Percentiles rank a stretch among this genome's conserved stretches.
phyloP scores from a whole-genome alignment of 2,888 invertebrate species.

The Lucinisca nassula region DNA sequence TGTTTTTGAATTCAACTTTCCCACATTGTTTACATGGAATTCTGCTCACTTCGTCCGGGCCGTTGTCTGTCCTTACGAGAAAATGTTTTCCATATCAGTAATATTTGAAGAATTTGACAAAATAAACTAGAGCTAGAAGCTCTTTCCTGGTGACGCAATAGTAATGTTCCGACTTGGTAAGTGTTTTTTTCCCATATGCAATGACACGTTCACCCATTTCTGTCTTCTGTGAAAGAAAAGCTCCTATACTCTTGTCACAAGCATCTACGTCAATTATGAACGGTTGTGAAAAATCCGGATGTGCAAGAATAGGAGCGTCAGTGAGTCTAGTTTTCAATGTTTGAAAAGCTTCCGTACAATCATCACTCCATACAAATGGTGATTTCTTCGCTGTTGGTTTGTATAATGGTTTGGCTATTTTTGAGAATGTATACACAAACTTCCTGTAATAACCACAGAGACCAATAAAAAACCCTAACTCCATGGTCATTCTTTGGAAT shows the following conservation, averaged over 20 bases:
- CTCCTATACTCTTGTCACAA: constrained; percentile 1
- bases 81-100: background rate
- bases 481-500: constrained; percentile 26
- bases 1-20: background rate
- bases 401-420: too few relatives aligned
- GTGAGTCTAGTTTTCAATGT: background rate
- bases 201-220: constrained; percentile 38
- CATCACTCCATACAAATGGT: constrained; percentile 41
- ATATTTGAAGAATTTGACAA: background rate
- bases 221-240: constrained; percentile 40
- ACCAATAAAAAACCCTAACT: constrained; percentile 39
- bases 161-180: constrained; percentile 27
- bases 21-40: background rate
- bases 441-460: constrained; percentile 38
- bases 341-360: constrained; percentile 42
- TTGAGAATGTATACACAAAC: constrained; percentile 41
- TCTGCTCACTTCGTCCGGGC: background rate
- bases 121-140: background rate
- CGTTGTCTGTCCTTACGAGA: background rate
- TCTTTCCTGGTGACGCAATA: background rate
- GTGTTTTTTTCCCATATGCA: constrained; percentile 49
- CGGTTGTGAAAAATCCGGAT: background rate
- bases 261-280: too few relatives aligned
- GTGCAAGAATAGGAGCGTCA: background rate
- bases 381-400: constrained; percentile 32